These are phyloP conservation scores for Latheticus oryzae DNA, from an alignment of 2,888 invertebrate genomes.

Conservation along the genomic window DNA sequence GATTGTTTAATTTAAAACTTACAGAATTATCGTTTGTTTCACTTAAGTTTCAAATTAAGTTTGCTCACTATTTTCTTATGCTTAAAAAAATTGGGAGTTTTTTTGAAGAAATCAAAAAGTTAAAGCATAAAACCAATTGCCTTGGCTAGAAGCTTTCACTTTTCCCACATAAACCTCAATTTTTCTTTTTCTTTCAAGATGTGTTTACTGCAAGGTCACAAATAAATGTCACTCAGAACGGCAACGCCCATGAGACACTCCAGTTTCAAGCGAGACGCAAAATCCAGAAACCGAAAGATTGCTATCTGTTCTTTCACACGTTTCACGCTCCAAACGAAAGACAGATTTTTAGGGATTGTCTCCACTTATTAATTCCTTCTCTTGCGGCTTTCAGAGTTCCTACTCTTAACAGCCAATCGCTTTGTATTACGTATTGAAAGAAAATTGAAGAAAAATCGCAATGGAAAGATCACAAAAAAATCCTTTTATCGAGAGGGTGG, in stretches of 20 bases:
- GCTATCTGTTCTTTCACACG: constrained; percentile 18
- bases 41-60: no score
- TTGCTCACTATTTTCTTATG: no score
- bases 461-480: not conserved
- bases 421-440: not conserved
- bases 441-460: not conserved
- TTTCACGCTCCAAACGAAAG: constrained; percentile 22
- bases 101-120: no score
- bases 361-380: constrained; percentile 23
- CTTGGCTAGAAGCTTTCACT: no score
- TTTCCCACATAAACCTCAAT: no score
- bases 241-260: constrained; percentile 11
- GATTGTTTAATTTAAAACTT: no score
- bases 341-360: constrained; percentile 25
- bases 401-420: constrained; percentile 5
- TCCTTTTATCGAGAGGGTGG: not conserved
- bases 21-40: no score
- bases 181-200: no score
- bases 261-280: constrained; percentile 1
- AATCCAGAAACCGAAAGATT: constrained; percentile 9
- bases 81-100: no score
- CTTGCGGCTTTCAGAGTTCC: not conserved
- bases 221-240: constrained; percentile 19
- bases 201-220: constrained; percentile 22
- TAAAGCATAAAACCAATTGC: no score